Evolutionary conservation across 2,113 vertebrate genomes (phyloP), one percentile per base, ranked within the genome.

Genomic region (Hippocampus zosterae): DNA sequence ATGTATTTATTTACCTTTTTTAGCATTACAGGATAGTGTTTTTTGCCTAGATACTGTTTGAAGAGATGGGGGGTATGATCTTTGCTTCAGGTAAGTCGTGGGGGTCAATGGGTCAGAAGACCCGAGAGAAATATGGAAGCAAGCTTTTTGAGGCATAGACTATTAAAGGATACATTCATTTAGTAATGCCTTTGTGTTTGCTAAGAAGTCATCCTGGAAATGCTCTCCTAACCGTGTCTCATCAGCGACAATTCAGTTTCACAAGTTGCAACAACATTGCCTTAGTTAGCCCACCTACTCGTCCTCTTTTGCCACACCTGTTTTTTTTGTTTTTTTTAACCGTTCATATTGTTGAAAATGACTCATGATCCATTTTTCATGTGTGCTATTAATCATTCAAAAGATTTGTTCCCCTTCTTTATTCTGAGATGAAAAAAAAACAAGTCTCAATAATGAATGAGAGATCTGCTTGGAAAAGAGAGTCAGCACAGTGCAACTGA

Each of bases 371-470:
- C 81, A 91, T 91, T 88, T 91, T 91, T 92, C 83, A 92, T 91
- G 78, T 41, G 8, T 3, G 12, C 12, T 76, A 91, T 92, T 86
- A 92, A 92, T 90, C 80, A 89, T 92, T 88, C 80, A 92, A 87
- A 83, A 84, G 87, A 89, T 89, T 85, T 52, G 76, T 90, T 90
- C 88, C 72, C 81, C 72, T 86, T 84, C 85, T 90, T 90, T 88
- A 90, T 90, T 91, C 88, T 80, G 85, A 89, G 88, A 89, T 77
- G 86, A 77, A 77, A 78, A 87, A 90, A 90, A 90, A 91, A 91
- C 87, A 90, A 76, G 85, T 74, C 81, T 92, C 85, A 92, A 92
- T 91, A 90, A 92, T 92, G 85, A 77, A 92, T 91, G 89, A 91
- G 87, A 83, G 70, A 89, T 88, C 89, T 87, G 85, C 86, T 84